Percentiles rank a stretch among this genome's conserved stretches.
These are phyloP conservation scores for Dinoponera quadriceps DNA, from an alignment of 1,140 invertebrate species.

Conservation along the genomic window DNA sequence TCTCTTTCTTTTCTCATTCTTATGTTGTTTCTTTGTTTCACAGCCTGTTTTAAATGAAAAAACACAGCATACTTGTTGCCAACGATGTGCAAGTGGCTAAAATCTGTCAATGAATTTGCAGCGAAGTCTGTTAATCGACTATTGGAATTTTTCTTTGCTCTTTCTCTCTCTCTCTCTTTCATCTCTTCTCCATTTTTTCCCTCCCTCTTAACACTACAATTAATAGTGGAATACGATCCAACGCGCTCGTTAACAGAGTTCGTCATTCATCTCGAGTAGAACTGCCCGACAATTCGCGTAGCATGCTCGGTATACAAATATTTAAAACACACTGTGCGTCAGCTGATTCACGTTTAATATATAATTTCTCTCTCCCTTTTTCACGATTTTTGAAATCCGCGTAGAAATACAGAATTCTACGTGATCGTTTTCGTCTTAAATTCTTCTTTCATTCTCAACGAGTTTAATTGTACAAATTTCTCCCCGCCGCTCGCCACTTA, in stretches of 20 bases:
- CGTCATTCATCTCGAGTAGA: conserved; percentile 15
- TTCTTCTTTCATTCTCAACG: conserved; percentile 3
- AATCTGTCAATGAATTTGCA: conserved; percentile 3
- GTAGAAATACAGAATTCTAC: conserved; percentile 57
- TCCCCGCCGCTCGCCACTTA: not conserved
- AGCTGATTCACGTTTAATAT: conserved; percentile 45
- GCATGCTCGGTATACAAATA: conserved; percentile 67
- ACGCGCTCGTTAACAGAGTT: conserved; percentile 29
- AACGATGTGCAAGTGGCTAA: conserved; percentile 7
- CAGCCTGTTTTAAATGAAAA: conserved; percentile 81
- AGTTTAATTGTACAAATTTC: conserved; percentile 67
- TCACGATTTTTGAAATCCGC: conserved; percentile 19
- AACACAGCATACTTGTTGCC: conserved; percentile 64
- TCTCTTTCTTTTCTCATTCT: too few species aligned
- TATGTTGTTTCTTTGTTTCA: conserved; percentile 71
- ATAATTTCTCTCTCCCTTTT: not conserved
- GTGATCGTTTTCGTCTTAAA: conserved; percentile 33
- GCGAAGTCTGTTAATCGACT: conserved; percentile 52
- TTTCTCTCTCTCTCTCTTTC: conserved; percentile 2
- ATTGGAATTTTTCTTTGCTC: conserved; percentile 1
- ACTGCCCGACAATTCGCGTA: conserved; percentile 20
- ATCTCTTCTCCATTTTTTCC: not conserved
- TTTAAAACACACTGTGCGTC: conserved; percentile 78
- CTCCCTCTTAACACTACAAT: conserved; percentile 27
- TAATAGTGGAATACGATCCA: conserved; percentile 40